A percentile compares a stretch with the other conserved stretches of the same genome.
These are phyloP conservation scores for Papilio helenus DNA, from an alignment of 1,140 invertebrate species.

Conservation along the genomic window DNA sequence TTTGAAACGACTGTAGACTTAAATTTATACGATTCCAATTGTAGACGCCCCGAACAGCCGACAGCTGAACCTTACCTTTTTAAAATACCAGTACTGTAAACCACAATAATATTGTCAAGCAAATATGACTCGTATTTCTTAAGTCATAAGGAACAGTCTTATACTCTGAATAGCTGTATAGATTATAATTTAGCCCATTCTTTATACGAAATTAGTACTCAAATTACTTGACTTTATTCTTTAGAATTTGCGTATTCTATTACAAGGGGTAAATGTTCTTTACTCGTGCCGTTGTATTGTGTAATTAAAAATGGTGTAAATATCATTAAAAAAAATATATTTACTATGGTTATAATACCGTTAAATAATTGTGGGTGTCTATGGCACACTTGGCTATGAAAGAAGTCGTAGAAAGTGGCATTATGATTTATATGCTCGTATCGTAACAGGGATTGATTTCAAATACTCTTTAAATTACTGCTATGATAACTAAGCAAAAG, in stretches of 20 bases:
- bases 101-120: constrained; percentile 30
- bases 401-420: neutral
- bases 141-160: constrained; percentile 30
- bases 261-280: constrained; percentile 57
- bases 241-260: constrained; percentile 62
- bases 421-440: neutral
- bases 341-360: constrained; percentile 46
- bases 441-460: neutral
- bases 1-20: constrained; percentile 67
- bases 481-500: neutral
- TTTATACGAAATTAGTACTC: constrained; percentile 69
- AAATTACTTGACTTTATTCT: constrained; percentile 75
- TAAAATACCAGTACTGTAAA: constrained; percentile 45
- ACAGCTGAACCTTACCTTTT: constrained; percentile 72
- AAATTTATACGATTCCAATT: constrained; percentile 73
- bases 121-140: constrained; percentile 28
- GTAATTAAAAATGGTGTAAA: constrained; percentile 76
- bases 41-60: constrained; percentile 57
- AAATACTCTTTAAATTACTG: neutral
- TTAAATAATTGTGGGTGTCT: constrained; percentile 53
- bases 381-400: constrained; percentile 2
- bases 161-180: neutral
- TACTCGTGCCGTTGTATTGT: constrained; percentile 49
- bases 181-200: constrained; percentile 36
- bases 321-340: constrained; percentile 54